Evolutionary conservation across 1,140 invertebrate genomes (phyloP).

Genomic region (Ctenoplectra terminalis): DNA sequence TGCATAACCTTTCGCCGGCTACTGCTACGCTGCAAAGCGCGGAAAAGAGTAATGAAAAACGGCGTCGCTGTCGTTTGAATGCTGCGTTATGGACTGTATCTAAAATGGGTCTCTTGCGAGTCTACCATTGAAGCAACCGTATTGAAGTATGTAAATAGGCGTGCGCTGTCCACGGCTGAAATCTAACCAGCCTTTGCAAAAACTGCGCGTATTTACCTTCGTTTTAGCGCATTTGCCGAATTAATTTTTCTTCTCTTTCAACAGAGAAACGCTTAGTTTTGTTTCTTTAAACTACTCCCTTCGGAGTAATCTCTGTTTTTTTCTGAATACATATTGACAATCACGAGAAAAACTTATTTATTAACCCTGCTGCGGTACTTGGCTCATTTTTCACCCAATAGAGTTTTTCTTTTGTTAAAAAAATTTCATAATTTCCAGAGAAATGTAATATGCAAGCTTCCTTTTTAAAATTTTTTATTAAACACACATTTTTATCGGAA

Average conservation of each 20-base stretch:
- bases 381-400: too few species aligned
- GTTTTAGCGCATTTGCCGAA: neutral
- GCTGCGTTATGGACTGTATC: slow-evolving; percentile 62
- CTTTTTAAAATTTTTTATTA: too few species aligned
- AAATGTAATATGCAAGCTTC: too few species aligned
- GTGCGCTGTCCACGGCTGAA: neutral
- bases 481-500: too few species aligned
- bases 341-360: too few species aligned
- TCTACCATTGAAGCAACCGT: slow-evolving; percentile 32
- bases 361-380: too few species aligned
- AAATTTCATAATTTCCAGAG: too few species aligned
- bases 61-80: slow-evolving; percentile 48
- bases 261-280: too few species aligned
- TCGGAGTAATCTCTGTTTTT: too few species aligned
- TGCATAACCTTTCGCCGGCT: slow-evolving; percentile 58
- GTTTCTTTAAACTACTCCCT: too few species aligned
- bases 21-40: slow-evolving; percentile 23
- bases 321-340: too few species aligned
- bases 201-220: neutral
- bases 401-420: too few species aligned
- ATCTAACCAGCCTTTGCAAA: slow-evolving; percentile 37
- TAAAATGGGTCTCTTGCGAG: slow-evolving; percentile 54
- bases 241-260: neutral
- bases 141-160: slow-evolving; percentile 51
- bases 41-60: slow-evolving; percentile 59